Evolutionary conservation across 2,797 vertebrate species (phyloP).

Genomic region (Meda fulgida): DNA sequence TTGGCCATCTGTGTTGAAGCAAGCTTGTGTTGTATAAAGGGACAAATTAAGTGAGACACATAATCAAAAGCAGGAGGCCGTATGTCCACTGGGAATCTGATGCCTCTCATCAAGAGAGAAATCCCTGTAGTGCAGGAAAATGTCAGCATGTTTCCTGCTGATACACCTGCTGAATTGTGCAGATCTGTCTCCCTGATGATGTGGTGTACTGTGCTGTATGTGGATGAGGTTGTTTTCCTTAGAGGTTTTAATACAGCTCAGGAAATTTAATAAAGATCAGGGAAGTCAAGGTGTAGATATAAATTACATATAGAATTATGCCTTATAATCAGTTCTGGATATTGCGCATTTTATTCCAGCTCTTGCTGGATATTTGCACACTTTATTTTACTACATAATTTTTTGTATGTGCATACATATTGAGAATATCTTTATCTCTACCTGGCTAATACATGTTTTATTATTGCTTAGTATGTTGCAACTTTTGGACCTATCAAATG

Average conservation of each 20-base stretch:
- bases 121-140: constrained; percentile 34
- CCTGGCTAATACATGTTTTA: not conserved
- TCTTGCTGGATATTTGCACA: not conserved
- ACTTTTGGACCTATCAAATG: not conserved
- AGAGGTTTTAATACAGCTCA: constrained; percentile 5
- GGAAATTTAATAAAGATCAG: not conserved
- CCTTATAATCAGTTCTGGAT: not conserved
- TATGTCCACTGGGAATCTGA: constrained; percentile 35
- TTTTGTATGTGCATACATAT: not conserved
- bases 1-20: constrained; percentile 1
- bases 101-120: constrained; percentile 22
- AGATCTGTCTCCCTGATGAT: constrained; percentile 40
- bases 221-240: constrained; percentile 2
- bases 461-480: not conserved
- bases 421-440: not conserved
- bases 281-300: not conserved
- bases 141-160: constrained; percentile 53
- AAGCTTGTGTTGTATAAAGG: constrained; percentile 15
- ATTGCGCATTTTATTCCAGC: not conserved
- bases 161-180: constrained; percentile 44
- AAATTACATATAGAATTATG: constrained; percentile 9
- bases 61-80: constrained; percentile 11
- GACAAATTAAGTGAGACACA: constrained; percentile 22
- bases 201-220: constrained; percentile 21
- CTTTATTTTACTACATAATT: not conserved